Evolutionary conservation across 2,113 vertebrate species (phyloP), one percentile per base, ranked within the genome.

Genomic region (Pristiophorus japonicus): DNA sequence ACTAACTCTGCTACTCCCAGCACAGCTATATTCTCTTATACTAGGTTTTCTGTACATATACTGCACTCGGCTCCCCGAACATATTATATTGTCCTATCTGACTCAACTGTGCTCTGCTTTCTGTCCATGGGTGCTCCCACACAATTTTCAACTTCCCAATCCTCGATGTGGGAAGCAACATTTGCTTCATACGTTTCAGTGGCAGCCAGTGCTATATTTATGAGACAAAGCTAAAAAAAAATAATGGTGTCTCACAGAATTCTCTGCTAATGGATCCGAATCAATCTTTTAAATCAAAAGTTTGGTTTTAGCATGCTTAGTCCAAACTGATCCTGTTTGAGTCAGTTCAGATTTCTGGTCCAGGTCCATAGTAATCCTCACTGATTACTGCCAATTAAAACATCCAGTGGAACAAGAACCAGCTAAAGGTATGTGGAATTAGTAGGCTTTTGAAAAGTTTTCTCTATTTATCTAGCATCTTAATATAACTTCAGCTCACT

Each of bases 201-300:
- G 66, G 45, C 45, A 47, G 42, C 27, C 93, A 94, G 91, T 67
- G 27, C 45, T 73, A 27, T 34, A 51, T 27, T 90, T 94, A 67
- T 94, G 93, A 94, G 45, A 73, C 27, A 27, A 67, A 51, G 2
- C 66, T 10, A 67, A 51, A 45, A 70, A 70, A 92, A 70, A 34
- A 63, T 63, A 65, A 38, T 63, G 18, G 55, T 6, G n/a, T 38
- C 88, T 51, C 65, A 67, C 42, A 51, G 24, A 51, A 70, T 70
- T 94, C 65, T 70, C 45, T 51, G 42, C 7, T 30, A 47, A 34
- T 94, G 45, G 45, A 47, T 51, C 66, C 24, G 6, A 94, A 90
- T 55, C 87, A 90, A 90, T 20, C 75, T 63, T 92, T 92, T 92
- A 63, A 92, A 92, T 92, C 88, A 73, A 94, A 94, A 47, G 66